Percentiles rank a stretch among this genome's conserved stretches.
These are phyloP conservation scores for Epicauta chinensis DNA, from an alignment of 1,140 invertebrate species.

Conservation along the genomic window DNA sequence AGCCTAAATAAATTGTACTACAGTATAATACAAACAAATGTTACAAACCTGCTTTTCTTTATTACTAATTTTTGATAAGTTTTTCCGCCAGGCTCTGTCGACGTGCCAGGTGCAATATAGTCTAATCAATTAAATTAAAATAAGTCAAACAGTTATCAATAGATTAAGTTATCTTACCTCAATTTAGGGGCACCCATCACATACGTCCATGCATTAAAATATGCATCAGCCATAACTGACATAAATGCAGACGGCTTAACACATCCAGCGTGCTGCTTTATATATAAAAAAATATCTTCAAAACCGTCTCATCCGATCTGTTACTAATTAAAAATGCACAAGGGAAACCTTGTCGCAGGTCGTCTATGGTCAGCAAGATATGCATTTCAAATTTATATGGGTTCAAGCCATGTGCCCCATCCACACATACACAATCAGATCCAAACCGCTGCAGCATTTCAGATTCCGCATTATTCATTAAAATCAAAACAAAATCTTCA, in stretches of 20 bases:
- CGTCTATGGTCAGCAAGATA: slow-evolving; percentile 2
- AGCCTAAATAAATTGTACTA: slow-evolving; percentile 2
- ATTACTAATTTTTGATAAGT: slow-evolving; percentile 5
- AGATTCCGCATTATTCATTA: slow-evolving; percentile 12
- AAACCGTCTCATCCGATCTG: slow-evolving; percentile 2
- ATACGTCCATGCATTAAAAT: slow-evolving; percentile 17
- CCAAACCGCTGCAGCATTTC: slow-evolving; percentile 9
- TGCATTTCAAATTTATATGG: slow-evolving; percentile 4
- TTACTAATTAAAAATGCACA: slow-evolving; percentile 7
- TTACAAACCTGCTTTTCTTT: slow-evolving; percentile 20
- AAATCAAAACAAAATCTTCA: slow-evolving; percentile 23
- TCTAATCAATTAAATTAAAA: too few relatives aligned
- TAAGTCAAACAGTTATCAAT: background rate
- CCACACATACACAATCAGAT: slow-evolving; percentile 15
- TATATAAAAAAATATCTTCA: slow-evolving; percentile 13
- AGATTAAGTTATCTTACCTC: slow-evolving; percentile 2
- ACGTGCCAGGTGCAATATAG: slow-evolving; percentile 20
- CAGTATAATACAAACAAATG: background rate
- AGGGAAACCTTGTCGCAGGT: slow-evolving; percentile 10
- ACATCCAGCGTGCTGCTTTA: slow-evolving; percentile 10
- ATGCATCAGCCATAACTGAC: slow-evolving; percentile 16
- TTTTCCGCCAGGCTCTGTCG: slow-evolving; percentile 16
- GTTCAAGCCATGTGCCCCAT: slow-evolving; percentile 13
- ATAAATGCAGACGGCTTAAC: slow-evolving; percentile 16
- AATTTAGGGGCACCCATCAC: slow-evolving; percentile 11